A percentile compares a stretch with the other conserved stretches of the same genome.
These are phyloP conservation scores for Matsumyia berberina DNA, from an alignment of 2,888 invertebrate species.

Conservation along the genomic window DNA sequence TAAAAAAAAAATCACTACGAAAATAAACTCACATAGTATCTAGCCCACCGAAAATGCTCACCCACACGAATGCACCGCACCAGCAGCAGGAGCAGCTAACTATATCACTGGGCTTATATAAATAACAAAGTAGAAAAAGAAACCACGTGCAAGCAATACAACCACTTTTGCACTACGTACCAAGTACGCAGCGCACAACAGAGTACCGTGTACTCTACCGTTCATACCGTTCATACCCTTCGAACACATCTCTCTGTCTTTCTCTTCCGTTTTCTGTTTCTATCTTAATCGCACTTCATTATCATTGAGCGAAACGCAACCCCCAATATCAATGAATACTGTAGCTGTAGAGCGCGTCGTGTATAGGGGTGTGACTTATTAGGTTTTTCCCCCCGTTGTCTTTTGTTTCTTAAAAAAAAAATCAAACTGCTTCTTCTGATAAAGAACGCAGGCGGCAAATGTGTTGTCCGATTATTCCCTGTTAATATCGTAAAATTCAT, in stretches of 20 bases:
- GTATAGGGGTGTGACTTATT: constrained; percentile 74
- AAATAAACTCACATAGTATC: constrained; percentile 53
- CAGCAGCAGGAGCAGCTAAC: constrained; percentile 21
- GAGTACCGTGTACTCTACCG: constrained; percentile 11
- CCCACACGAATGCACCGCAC: constrained; percentile 57
- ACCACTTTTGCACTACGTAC: constrained; percentile 52
- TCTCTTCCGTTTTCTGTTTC: constrained; percentile 63
- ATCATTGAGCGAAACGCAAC: constrained; percentile 65
- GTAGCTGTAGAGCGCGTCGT: constrained; percentile 37
- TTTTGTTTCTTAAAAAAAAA: constrained; percentile 58
- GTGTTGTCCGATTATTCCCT: constrained; percentile 66
- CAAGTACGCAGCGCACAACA: constrained; percentile 49
- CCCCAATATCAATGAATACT: constrained; percentile 64
- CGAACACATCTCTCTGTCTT: constrained; percentile 55
- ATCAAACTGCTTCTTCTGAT: constrained; percentile 46
- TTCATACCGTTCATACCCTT: constrained; percentile 22
- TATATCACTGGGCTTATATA: constrained; percentile 63
- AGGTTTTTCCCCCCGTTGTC: constrained; percentile 67
- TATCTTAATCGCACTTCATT: constrained; percentile 66
- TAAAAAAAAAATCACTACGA: constrained; percentile 50
- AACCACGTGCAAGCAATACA: constrained; percentile 67
- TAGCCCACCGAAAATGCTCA: constrained; percentile 49
- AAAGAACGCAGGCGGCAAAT: constrained; percentile 69
- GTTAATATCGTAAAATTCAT: constrained; percentile 74
- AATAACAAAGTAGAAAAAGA: constrained; percentile 62